Percentiles rank a stretch among this genome's conserved stretches.
phyloP scores from a whole-genome alignment of 2,888 invertebrate genomes.

The Anarsia innoxiella region DNA sequence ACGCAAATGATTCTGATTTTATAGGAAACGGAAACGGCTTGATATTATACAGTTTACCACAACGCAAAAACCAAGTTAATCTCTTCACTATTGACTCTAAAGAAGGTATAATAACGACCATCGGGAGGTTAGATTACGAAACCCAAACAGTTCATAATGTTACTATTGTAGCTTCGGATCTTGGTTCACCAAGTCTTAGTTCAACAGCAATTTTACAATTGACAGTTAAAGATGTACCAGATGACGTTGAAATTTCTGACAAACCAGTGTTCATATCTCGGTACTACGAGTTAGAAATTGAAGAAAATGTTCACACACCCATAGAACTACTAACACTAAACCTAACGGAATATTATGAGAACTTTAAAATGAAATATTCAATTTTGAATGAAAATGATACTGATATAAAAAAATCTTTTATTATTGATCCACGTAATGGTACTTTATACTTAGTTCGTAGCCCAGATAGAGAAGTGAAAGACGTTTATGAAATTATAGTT shows the following conservation, averaged over 20 bases:
- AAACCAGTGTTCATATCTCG: conserved; percentile 77
- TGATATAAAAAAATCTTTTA: conserved; percentile 78
- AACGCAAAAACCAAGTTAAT: conserved; percentile 76
- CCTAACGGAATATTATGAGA: conserved; percentile 79
- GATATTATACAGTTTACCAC: conserved; percentile 84
- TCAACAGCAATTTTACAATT: conserved; percentile 84
- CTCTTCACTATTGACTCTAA: conserved; percentile 89
- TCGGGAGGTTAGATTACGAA: conserved; percentile 83
- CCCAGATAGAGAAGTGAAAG: conserved; percentile 83
- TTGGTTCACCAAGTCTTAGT: conserved; percentile 88
- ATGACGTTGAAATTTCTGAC: conserved; percentile 64
- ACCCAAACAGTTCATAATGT: conserved; percentile 80
- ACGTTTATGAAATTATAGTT: conserved; percentile 76
- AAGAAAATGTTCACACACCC: conserved; percentile 87
- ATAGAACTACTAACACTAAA: conserved; percentile 84
- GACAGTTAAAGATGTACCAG: conserved; percentile 79
- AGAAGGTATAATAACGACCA: conserved; percentile 87
- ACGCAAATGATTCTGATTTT: conserved; percentile 90
- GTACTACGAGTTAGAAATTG: conserved; percentile 88
- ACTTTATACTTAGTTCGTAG: conserved; percentile 82
- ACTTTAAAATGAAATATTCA: conserved; percentile 79
- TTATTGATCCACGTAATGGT: conserved; percentile 85
- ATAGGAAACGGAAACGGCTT: conserved; percentile 91
- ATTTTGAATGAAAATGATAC: conserved; percentile 77
- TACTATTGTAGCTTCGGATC: conserved; percentile 87